Percentiles rank a stretch among this genome's conserved stretches.
These are phyloP conservation scores for Spodoptera litura DNA, from an alignment of 1,140 invertebrate genomes.

Conservation along the genomic window DNA sequence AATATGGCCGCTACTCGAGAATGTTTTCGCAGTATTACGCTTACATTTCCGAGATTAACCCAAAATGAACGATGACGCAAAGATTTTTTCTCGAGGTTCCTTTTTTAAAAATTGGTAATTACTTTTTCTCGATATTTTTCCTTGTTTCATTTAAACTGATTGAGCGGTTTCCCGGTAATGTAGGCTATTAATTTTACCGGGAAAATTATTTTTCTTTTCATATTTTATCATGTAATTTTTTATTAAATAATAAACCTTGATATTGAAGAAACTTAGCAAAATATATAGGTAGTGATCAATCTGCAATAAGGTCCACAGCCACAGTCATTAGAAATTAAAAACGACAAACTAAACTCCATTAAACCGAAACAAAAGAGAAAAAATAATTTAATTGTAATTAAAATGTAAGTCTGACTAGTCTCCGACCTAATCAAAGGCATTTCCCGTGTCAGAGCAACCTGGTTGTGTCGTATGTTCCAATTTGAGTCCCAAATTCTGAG, in stretches of 20 bases:
- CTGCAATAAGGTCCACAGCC: too few species aligned
- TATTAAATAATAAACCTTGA: too few species aligned
- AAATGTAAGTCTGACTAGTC: neutral
- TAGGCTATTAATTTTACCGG: too few species aligned
- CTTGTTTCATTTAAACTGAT: neutral
- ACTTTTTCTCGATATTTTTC: slow-evolving; percentile 1
- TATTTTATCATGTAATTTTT: too few species aligned
- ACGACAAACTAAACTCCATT: neutral
- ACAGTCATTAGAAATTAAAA: neutral
- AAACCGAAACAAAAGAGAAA: neutral
- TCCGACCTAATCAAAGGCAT: slow-evolving; percentile 23
- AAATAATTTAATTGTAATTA: neutral
- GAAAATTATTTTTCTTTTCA: too few species aligned
- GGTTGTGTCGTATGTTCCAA: slow-evolving; percentile 29
- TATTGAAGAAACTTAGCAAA: too few species aligned
- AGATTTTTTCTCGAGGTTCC: slow-evolving; percentile 14
- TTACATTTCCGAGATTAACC: slow-evolving; percentile 45
- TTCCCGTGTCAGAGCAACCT: slow-evolving; percentile 16
- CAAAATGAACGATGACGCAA: slow-evolving; percentile 40
- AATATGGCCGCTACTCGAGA: slow-evolving; percentile 41
- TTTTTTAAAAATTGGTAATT: neutral
- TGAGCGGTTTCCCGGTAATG: slow-evolving; percentile 2
- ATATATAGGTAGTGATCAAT: too few species aligned
- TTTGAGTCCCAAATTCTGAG: slow-evolving; percentile 39
- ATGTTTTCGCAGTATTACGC: slow-evolving; percentile 46